Evolutionary conservation across 2,113 vertebrate genomes (phyloP).

Genomic region (Nesoenas mayeri): DNA sequence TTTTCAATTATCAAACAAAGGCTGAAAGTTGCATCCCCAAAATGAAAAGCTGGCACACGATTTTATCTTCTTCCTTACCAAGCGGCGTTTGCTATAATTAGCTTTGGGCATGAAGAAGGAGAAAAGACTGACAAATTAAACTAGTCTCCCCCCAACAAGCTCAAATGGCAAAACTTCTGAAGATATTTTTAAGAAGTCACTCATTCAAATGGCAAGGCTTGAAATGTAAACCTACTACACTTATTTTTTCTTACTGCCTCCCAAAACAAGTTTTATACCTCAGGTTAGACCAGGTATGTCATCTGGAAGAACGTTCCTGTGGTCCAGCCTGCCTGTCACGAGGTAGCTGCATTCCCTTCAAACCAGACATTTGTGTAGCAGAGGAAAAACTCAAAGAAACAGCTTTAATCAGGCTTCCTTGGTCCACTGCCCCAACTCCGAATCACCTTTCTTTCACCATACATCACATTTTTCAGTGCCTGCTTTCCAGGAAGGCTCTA

Average conservation of each 20-base stretch:
- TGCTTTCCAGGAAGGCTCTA: not conserved
- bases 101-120: not conserved
- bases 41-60: slow-evolving; percentile 14
- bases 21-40: slow-evolving; percentile 33
- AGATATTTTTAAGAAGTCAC: slow-evolving; percentile 1
- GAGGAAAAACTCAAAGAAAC: not conserved
- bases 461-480: not conserved
- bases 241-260: not conserved
- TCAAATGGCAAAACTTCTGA: not conserved
- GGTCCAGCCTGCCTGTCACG: not conserved
- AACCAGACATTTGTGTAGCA: not conserved
- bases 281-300: not conserved
- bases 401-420: not conserved
- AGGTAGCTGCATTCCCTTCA: not conserved
- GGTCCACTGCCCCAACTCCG: not conserved
- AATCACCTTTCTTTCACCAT: not conserved
- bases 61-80: slow-evolving; percentile 28
- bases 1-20: slow-evolving; percentile 63
- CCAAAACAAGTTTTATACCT: not conserved
- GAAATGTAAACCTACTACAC: not conserved
- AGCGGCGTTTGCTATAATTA: slow-evolving; percentile 30
- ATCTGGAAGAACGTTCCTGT: not conserved
- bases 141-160: not conserved
- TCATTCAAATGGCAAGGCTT: not conserved
- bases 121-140: slow-evolving; percentile 5